A percentile compares a stretch with the other conserved stretches of the same genome.
phyloP scores from a whole-genome alignment of 2,888 invertebrate species.

The Dioctria linearis region DNA sequence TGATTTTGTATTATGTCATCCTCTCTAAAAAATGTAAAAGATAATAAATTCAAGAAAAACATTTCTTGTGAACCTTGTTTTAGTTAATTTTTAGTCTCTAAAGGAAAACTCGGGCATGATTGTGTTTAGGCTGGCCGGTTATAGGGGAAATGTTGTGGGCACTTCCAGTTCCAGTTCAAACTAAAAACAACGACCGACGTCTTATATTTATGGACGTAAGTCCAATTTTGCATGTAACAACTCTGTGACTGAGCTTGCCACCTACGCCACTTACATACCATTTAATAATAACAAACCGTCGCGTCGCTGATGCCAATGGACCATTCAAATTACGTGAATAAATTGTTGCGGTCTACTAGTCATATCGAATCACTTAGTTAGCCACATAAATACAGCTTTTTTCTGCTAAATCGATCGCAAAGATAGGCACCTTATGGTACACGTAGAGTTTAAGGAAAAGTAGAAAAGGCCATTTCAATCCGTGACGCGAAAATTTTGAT shows the following conservation, averaged over 20 bases:
- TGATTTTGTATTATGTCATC: conserved; percentile 1
- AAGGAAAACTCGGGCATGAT: conserved; percentile 5
- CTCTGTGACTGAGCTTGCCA: conserved; percentile 23
- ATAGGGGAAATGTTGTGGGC: neutral
- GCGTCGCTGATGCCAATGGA: conserved; percentile 23
- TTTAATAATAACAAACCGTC: neutral
- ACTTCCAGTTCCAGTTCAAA: conserved; percentile 38
- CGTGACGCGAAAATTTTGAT: too few species aligned
- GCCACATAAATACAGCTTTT: neutral
- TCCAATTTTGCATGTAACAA: conserved; percentile 29
- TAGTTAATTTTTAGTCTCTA: neutral
- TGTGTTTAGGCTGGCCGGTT: neutral
- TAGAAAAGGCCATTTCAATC: conserved; percentile 13
- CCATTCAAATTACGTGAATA: conserved; percentile 44
- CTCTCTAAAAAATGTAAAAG: neutral
- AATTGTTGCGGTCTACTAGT: conserved; percentile 32
- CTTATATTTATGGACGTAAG: conserved; percentile 26
- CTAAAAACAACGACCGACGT: conserved; percentile 21
- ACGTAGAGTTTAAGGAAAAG: conserved; percentile 19
- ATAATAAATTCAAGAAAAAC: neutral
- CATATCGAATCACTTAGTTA: conserved; percentile 34
- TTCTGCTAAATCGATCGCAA: conserved; percentile 28
- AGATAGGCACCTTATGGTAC: conserved; percentile 10
- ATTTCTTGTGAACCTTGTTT: conserved; percentile 24
- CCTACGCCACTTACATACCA: conserved; percentile 34